Conservation (phyloP, 2,113 vertebrate species). For the Ramphastos sulfuratus region DNA sequence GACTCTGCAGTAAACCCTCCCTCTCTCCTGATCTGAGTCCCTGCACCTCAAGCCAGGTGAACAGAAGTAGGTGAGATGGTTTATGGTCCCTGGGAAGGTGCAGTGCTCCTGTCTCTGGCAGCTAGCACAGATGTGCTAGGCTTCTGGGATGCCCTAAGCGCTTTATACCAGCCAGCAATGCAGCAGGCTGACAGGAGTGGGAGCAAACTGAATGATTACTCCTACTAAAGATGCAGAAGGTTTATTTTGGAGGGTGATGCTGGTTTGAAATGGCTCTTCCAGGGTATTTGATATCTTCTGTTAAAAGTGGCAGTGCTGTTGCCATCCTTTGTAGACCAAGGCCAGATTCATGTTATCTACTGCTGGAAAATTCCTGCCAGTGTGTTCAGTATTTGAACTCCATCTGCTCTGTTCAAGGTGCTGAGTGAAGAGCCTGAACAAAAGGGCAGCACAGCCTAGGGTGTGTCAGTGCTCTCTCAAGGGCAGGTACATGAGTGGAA, state of each 20-base stretch:
- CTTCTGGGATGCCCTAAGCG: not conserved
- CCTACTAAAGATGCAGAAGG: fast-evolving
- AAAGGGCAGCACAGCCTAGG: not conserved
- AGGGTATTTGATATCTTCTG: not conserved
- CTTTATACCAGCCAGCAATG: not conserved
- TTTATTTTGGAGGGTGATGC: not conserved
- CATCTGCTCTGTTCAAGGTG: not conserved
- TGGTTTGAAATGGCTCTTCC: not conserved
- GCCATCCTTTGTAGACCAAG: not conserved
- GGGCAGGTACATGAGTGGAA: not conserved
- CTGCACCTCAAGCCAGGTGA: not conserved
- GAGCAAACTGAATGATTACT: not conserved
- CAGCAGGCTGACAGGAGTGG: not conserved
- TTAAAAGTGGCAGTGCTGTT: not conserved
- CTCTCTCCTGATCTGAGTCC: not conserved
- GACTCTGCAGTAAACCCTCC: not conserved
- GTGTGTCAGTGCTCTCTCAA: not conserved
- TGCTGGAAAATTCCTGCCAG: not conserved
- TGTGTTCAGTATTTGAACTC: not conserved
- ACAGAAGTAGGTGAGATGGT: not conserved
- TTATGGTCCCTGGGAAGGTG: not conserved
- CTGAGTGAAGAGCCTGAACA: not conserved
- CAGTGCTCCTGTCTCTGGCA: not conserved
- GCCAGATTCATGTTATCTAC: too few species aligned
- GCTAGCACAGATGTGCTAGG: not conserved